Conservation (phyloP, 2,113 vertebrate genomes). For the Beaufortia kweichowensis region DNA sequence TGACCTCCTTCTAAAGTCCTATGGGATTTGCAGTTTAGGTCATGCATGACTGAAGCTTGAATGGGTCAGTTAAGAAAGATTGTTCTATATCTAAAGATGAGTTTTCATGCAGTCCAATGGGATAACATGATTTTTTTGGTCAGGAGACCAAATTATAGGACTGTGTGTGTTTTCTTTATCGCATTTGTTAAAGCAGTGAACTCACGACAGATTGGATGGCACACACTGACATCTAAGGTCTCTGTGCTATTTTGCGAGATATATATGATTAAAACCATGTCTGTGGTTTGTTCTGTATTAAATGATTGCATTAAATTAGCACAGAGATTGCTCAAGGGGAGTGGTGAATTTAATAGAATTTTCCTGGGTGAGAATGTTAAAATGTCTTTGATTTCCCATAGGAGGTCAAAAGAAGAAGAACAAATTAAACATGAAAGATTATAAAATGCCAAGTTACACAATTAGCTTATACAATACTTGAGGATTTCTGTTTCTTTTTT, state of each 20-base stretch:
- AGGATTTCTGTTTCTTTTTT: constrained; percentile 2
- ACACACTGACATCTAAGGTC: not conserved
- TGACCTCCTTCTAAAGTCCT: constrained; percentile 71
- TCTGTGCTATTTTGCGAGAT: constrained; percentile 2
- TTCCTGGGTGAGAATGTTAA: constrained; percentile 13
- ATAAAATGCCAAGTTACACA: not conserved
- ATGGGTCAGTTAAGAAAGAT: constrained; percentile 13
- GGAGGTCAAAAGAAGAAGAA: constrained; percentile 17
- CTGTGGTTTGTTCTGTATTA: constrained; percentile 5
- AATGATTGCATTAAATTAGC: constrained; percentile 38
- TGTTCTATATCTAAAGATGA: constrained; percentile 8
- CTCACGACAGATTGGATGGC: not conserved
- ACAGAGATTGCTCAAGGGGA: constrained; percentile 27
- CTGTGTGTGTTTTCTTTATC: not conserved
- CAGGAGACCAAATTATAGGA: too few relatives aligned
- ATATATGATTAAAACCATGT: constrained; percentile 1
- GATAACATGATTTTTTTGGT: not conserved
- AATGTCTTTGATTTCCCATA: constrained; percentile 48
- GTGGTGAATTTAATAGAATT: constrained; percentile 24
- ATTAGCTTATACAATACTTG: not conserved
- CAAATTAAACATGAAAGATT: not conserved
- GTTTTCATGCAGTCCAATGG: not conserved
- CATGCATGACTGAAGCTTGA: constrained; percentile 38
- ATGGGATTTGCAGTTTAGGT: constrained; percentile 57
- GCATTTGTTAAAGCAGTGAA: not conserved